Base-by-base conservation (phyloP, 1,140 invertebrate species). In the Diabrotica virgifera region DNA sequence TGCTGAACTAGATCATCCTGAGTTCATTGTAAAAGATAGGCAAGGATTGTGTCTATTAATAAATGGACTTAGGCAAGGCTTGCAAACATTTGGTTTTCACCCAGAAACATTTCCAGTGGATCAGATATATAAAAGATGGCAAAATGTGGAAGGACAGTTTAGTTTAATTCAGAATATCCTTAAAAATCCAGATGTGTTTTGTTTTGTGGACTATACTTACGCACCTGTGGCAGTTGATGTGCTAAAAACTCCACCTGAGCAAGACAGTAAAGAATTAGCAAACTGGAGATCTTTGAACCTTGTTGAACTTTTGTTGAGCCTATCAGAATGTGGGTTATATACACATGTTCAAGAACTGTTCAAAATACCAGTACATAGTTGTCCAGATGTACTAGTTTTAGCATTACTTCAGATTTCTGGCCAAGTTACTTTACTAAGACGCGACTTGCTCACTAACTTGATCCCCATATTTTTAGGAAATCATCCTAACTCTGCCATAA, bases 401-500 rank as follows among this genome's bases (percentile, higher is more conserved):
- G 92, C 91, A 2, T 79, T 98, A 64, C 76, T 97, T 51, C 94
- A 98, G 80, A 90, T 94, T 9, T 89, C 83, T 76, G 85, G 88
- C 35, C 90, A 91, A 0, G 80, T 92, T 13, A 90, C 90, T 10
- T 81, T 87, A 59, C 79, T 93, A 52, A 81, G 91, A 60, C 92
- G 95, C 80, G 95, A 98, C 77, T 78, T 97, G 50, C 83, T 97
- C 36, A 87, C 88, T 53, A 90, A 85, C 51, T 78, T 97, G 8
- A 92, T 98, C 77, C 93, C 94, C 3, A 90, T 95, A 60, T 98
- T 98, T 80, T 82, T 98, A 11, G 89, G 90, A 10, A 97, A 96
- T 82, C 95, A 98, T 85, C 93, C 94, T 1, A 98, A 98, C 80
- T 93, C 93, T 57, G 94, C 87, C 65, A 92, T 94, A 11, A 92